Evolutionary conservation across 1,140 invertebrate species (phyloP), one percentile per base, ranked within the genome.

Genomic region (Telenomus remus): DNA sequence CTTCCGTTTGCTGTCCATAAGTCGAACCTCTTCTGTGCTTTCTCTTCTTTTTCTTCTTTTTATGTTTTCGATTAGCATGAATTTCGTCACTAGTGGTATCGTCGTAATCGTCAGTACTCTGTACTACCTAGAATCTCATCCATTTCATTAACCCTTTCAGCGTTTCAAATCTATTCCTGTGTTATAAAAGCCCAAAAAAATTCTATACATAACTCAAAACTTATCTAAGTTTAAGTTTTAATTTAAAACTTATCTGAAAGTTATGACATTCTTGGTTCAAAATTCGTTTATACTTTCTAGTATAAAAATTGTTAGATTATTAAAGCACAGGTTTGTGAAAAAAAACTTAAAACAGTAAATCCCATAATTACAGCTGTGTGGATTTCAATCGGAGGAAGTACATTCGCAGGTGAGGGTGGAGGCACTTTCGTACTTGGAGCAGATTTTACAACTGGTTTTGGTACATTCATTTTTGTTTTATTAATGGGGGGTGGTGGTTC

Each of bases 1-100:
- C 85, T 75, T 88, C 86, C 9, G 80, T 82, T 73, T 83, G 84
- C 50, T 85, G 87, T 4, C 87, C 85, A 37, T 87, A 87, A 49
- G 81, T 76, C 35, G 86, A 87, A 35, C 82, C 79, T 11, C 87
- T 79, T 47, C 86, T 79, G 13, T 79, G 81, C 42, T 86, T 88
- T 37, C 85, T 72, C 69, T 87, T 87, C 14, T 80, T 82, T 13
- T 85, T 74, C 48, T 79, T 71, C n/a, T n/a, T 61, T 86, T 84
- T 12, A 85, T 85, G 19, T 35, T 85, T 82, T 33, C 82, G 66
- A n/a, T 76, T 81, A 27, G 82, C 73, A 7, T 81, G 74, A n/a
- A 60, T 43, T 47, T 83, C 82, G 16, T 81, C 80, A 12, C 77
- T 82, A 0, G 71, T 76, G n/a, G 74, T 82, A n/a, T 81, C 81